phyloP scores from a whole-genome alignment of 2,888 invertebrate species.

The Pachliopta kotzebuea region DNA sequence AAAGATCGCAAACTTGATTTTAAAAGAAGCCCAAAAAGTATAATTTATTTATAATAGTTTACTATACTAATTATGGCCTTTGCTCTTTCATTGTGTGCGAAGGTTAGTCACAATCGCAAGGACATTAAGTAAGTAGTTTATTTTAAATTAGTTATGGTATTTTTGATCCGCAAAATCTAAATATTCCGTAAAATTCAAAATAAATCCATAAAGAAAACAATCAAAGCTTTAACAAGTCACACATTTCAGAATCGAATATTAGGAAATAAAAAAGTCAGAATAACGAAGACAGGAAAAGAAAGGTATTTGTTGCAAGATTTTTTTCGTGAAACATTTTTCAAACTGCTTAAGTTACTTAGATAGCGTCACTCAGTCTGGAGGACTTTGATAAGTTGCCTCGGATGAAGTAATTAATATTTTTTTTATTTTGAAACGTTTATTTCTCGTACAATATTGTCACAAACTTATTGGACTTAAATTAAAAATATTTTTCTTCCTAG shows the following conservation, averaged over 20 bases:
- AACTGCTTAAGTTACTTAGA: slow-evolving; percentile 60
- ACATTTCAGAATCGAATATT: not conserved
- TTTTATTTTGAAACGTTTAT: not conserved
- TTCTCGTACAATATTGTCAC: not conserved
- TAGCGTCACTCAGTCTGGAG: slow-evolving; percentile 47
- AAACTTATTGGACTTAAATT: too few relatives aligned
- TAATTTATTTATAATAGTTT: too few relatives aligned
- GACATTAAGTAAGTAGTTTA: too few relatives aligned
- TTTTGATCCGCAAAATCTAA: too few relatives aligned
- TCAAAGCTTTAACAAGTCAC: not conserved
- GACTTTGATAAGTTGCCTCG: not conserved
- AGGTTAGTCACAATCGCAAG: too few relatives aligned
- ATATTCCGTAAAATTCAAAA: too few relatives aligned
- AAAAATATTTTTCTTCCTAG: too few relatives aligned
- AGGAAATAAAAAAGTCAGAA: not conserved
- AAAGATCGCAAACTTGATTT: too few relatives aligned
- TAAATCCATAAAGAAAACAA: not conserved
- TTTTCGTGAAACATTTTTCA: slow-evolving; percentile 68
- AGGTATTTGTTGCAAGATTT: slow-evolving; percentile 39
- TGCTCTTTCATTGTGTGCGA: too few relatives aligned
- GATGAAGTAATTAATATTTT: not conserved
- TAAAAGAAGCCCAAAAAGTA: too few relatives aligned
- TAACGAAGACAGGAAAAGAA: not conserved
- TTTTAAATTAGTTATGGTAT: too few relatives aligned
- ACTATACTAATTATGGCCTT: too few relatives aligned